phyloP scores from a whole-genome alignment of 1,140 invertebrate species.

The Onthophagus taurus region DNA sequence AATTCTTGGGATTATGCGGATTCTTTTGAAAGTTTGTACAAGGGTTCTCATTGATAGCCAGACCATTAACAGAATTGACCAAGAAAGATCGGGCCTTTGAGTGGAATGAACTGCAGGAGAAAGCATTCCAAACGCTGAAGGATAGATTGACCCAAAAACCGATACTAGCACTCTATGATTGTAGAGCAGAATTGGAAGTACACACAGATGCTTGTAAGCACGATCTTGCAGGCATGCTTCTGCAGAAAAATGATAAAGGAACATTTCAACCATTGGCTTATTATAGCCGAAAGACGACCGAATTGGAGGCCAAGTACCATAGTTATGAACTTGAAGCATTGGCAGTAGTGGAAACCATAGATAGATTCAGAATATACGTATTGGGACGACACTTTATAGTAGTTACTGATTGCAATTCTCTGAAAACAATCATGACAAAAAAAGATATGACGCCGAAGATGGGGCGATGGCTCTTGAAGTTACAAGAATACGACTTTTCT shows the following conservation, averaged over 20 bases:
- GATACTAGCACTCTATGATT: constrained; percentile 21
- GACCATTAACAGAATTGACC: constrained; percentile 24
- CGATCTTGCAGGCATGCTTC: constrained; percentile 18
- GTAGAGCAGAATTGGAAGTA: constrained; percentile 20
- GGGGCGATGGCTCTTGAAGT: constrained; percentile 27
- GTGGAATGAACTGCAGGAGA: constrained; percentile 9
- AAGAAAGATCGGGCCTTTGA: constrained; percentile 19
- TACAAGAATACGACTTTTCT: constrained; percentile 28
- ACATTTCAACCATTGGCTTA: constrained; percentile 19
- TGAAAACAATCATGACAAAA: constrained; percentile 20
- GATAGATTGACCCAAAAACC: constrained; percentile 14
- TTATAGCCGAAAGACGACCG: constrained; percentile 17
- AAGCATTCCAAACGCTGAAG: constrained; percentile 16
- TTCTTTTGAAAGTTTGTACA: constrained; percentile 33
- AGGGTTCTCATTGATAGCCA: constrained; percentile 23
- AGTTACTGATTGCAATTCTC: constrained; percentile 26
- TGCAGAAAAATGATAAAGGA: constrained; percentile 4
- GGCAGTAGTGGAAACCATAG: constrained; percentile 10
- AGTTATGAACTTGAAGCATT: constrained; percentile 13
- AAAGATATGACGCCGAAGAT: constrained; percentile 25
- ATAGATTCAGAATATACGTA: constrained; percentile 1
- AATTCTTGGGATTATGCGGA: constrained; percentile 30
- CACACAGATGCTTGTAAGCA: constrained; percentile 25
- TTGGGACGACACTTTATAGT: constrained; percentile 19
- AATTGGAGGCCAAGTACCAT: constrained; percentile 13